Evolutionary conservation across 2,888 invertebrate species (phyloP).

Genomic region (Protonemura montana): DNA sequence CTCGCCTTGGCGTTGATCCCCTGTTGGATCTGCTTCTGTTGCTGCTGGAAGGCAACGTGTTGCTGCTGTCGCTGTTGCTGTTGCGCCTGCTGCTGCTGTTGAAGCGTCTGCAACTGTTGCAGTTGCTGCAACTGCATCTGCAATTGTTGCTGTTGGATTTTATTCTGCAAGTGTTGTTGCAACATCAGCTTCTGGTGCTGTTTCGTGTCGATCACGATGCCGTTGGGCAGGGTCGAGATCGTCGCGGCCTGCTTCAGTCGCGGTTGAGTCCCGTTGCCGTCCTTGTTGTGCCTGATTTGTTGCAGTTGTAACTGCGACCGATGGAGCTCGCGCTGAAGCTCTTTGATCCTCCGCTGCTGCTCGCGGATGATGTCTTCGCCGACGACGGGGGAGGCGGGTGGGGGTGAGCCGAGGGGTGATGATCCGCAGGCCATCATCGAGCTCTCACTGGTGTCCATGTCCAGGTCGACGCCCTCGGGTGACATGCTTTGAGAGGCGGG

Average conservation of each 20-base stretch:
- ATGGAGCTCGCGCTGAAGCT: conserved; percentile 78
- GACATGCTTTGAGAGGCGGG: conserved; percentile 45
- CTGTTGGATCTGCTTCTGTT: conserved; percentile 56
- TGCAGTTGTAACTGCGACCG: conserved; percentile 80
- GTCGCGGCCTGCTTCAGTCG: conserved; percentile 56
- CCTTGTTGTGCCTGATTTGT: conserved; percentile 62
- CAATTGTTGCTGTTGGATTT: conserved; percentile 68
- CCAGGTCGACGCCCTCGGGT: conserved; percentile 57
- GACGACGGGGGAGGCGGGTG: conserved; percentile 55
- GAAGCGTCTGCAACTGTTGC: conserved; percentile 59
- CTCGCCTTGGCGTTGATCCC: conserved; percentile 60
- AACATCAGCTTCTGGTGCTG: conserved; percentile 63
- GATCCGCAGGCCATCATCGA: conserved; percentile 43
- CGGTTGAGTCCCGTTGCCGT: conserved; percentile 50
- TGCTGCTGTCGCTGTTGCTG: conserved; percentile 52
- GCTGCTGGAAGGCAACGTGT: conserved; percentile 53
- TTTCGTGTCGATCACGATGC: conserved; percentile 50
- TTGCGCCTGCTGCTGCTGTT: conserved; percentile 52
- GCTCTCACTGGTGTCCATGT: conserved; percentile 53
- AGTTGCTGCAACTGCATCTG: conserved; percentile 58
- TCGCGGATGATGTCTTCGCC: conserved; percentile 81
- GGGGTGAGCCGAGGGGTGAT: conserved; percentile 54
- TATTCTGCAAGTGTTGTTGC: conserved; percentile 75
- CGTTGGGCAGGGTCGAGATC: conserved; percentile 42
- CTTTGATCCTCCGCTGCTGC: conserved; percentile 84